These are phyloP conservation scores for Bradypodion pumilum DNA, from an alignment of 2,797 vertebrate genomes.

Conservation along the genomic window DNA sequence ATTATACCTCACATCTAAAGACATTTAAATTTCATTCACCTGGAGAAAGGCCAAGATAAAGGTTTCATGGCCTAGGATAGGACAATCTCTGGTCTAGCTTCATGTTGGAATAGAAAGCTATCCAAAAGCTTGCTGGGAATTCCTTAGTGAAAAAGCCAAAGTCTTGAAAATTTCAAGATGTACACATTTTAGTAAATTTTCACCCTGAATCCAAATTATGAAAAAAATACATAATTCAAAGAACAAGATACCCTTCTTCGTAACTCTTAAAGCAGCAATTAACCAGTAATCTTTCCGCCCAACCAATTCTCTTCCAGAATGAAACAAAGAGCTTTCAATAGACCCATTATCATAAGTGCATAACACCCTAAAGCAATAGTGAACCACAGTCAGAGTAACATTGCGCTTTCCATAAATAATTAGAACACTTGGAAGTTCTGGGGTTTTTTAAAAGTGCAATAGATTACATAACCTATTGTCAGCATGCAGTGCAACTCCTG, in stretches of 20 bases:
- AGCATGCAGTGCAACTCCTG: not conserved
- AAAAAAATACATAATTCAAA: constrained; percentile 33
- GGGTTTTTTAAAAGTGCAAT: not conserved
- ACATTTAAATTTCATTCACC: too few species aligned
- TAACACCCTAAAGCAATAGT: constrained; percentile 11
- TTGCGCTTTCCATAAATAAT: not conserved
- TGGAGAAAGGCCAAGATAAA: too few species aligned
- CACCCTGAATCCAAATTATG: constrained; percentile 21
- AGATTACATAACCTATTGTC: not conserved
- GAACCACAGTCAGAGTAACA: not conserved
- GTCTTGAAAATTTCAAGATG: constrained; percentile 10
- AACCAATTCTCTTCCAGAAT: constrained; percentile 30
- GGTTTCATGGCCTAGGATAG: too few species aligned
- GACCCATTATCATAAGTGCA: constrained; percentile 5
- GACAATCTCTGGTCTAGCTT: too few species aligned
- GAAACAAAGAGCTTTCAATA: not conserved
- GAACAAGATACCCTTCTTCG: not conserved
- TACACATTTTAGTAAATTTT: not conserved
- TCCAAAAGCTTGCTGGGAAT: not conserved
- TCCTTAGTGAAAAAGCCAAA: not conserved
- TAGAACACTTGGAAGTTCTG: not conserved
- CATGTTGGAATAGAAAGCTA: too few species aligned
- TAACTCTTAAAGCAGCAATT: constrained; percentile 24
- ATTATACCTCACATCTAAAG: too few species aligned
- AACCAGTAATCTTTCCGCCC: constrained; percentile 21